These are phyloP conservation scores for Megaceryle torquata DNA, from an alignment of 2,113 vertebrate species.

Conservation along the genomic window DNA sequence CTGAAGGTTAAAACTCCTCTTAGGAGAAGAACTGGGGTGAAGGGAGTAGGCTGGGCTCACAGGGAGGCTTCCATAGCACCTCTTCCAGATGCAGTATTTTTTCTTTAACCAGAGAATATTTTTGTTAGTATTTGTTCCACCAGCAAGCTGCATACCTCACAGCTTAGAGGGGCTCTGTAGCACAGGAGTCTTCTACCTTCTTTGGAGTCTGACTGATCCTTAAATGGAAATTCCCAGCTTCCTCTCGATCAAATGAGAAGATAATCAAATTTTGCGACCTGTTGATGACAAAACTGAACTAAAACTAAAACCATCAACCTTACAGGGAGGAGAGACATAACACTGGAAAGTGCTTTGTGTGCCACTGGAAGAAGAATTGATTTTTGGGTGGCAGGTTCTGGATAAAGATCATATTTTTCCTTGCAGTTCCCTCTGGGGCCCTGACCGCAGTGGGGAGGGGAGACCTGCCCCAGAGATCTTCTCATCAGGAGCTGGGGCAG, in stretches of 20 bases:
- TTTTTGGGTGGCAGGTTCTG: background rate
- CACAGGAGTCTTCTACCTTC: background rate
- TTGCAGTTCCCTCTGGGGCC: background rate
- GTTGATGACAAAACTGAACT: background rate
- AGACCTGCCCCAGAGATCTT: background rate
- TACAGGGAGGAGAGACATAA: background rate
- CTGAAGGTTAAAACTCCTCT: background rate
- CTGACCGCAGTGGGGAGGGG: background rate
- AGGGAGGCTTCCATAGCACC: background rate
- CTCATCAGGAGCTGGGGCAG: background rate
- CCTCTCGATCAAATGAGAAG: background rate
- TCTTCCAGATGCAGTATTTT: background rate
- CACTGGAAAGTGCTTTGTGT: background rate
- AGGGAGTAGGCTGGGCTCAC: background rate
- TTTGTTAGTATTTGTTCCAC: background rate
- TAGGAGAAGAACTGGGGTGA: background rate
- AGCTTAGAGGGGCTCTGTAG: background rate
- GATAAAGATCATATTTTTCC: background rate
- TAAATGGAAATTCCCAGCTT: background rate
- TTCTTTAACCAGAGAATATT: background rate
- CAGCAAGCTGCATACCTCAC: background rate
- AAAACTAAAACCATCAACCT: background rate
- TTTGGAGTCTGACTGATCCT: background rate
- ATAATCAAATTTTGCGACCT: background rate
- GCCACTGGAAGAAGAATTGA: background rate